Base-by-base conservation (phyloP, 1,140 invertebrate species). In the Microplitis mediator region DNA sequence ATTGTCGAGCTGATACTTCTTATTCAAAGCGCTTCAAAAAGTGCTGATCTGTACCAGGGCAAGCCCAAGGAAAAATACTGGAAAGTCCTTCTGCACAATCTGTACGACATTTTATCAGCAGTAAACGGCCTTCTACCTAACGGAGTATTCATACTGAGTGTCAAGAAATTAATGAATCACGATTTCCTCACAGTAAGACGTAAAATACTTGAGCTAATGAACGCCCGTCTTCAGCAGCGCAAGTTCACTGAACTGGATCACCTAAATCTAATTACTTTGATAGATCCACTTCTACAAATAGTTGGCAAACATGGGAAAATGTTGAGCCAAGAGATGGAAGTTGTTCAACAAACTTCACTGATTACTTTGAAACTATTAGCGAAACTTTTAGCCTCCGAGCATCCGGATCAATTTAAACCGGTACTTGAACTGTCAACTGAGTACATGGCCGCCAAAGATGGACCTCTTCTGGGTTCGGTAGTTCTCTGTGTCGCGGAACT, bases 121-220 rank as follows among this genome's bases (percentile, higher is more conserved):
- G 89, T 92, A 1, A 96, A 96, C 77, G 92, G 91, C 45, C 79
- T 97, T 9, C 82, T 98, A 45, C 93, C 94, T 0, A 90, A 92
- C 6, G 82, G 88, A 4, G 90, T 94, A 86, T 96, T 98, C 81
- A 81, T 97, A 9, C 85, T 90, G 32, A 95, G 95, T 1, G 87
- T 96, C 3, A 88, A 90, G 68, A 89, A 91, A 1, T 86, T 97
- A 50, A 81, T 97, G 74, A 85, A 89, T 13, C 92, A 96, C 77
- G 88, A 91, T 16, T 78, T 93, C 11, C 77, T 90, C 0, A 89
- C 90, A 2, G 92, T 98, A 1, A 89, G 93, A 76, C 90, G 92
- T 63, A 95, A 95, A 83, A 91, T 93, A 0, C 89, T 97, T 84
- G 95, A 97, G 78, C 81, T 98, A 31, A 82, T 98, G 0, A 96